Percentiles rank a stretch among this genome's conserved stretches.
phyloP scores from a whole-genome alignment of 2,113 vertebrate species.

The Elephantulus edwardii region DNA sequence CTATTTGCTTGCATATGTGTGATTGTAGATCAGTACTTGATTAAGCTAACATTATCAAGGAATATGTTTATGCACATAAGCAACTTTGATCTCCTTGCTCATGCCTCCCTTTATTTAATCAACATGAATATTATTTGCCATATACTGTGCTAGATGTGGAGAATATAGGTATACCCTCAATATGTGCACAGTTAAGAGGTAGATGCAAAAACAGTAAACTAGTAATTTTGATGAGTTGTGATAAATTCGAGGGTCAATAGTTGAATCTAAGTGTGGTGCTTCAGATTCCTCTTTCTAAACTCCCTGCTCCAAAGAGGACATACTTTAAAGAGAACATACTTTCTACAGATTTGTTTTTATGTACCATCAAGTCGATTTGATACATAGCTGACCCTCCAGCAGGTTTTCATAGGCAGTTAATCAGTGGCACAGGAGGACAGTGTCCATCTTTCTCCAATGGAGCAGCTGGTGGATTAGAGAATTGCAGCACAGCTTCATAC shows the following conservation, averaged over 20 bases:
- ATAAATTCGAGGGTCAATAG: neutral
- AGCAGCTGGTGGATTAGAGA: no score
- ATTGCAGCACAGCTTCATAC: no score
- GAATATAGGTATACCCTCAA: neutral
- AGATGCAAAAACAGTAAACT: neutral
- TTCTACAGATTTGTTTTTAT: no score
- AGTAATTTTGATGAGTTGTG: no score
- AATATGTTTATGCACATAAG: neutral
- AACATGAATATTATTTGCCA: neutral
- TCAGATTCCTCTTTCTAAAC: neutral
- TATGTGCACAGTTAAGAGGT: neutral
- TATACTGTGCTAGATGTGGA: neutral
- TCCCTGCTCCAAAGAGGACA: no score
- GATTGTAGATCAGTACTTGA: neutral
- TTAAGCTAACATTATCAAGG: neutral
- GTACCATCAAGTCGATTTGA: no score
- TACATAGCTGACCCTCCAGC: no score
- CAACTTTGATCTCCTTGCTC: neutral
- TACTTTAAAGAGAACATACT: no score
- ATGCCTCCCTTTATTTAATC: neutral
- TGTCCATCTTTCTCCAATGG: no score
- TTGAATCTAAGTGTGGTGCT: neutral
- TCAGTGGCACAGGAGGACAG: no score
- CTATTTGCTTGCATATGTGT: neutral
- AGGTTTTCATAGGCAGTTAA: no score